Percentiles rank a stretch among this genome's conserved stretches.
These are phyloP conservation scores for Hippocampus zosterae DNA, from an alignment of 2,113 vertebrate genomes.

Conservation along the genomic window DNA sequence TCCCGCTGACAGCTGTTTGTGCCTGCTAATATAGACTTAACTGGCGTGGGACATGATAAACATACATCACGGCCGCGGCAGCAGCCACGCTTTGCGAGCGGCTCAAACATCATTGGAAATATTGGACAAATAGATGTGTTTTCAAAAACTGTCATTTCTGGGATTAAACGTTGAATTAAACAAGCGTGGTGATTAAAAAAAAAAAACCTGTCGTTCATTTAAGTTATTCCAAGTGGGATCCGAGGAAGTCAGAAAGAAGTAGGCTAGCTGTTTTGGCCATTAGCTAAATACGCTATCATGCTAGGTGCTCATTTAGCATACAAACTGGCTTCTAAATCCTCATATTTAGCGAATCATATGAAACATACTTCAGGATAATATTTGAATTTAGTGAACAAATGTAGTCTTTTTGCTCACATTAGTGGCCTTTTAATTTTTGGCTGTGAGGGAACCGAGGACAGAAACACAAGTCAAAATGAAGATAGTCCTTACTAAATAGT, in stretches of 20 bases:
- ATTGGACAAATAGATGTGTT: slow-evolving; percentile 5
- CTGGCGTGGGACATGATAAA: slow-evolving; percentile 25
- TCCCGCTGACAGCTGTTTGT: slow-evolving; percentile 43
- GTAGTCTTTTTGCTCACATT: neutral
- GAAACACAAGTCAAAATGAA: neutral
- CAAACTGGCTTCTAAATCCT: neutral
- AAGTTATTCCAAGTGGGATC: neutral
- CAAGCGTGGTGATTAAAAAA: neutral
- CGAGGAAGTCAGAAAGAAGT: neutral
- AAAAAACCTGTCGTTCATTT: neutral
- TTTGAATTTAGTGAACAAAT: neutral
- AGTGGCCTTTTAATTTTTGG: neutral
- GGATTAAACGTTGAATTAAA: slow-evolving; percentile 9
- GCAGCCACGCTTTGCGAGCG: neutral
- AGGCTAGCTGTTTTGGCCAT: neutral
- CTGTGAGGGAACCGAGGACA: neutral
- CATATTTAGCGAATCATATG: neutral
- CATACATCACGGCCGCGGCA: neutral
- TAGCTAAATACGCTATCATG: neutral
- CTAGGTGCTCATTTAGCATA: neutral
- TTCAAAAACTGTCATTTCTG: slow-evolving; percentile 8
- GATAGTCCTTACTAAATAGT: too few species aligned
- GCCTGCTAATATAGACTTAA: slow-evolving; percentile 27
- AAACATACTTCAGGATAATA: too few species aligned
- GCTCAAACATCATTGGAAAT: slow-evolving; percentile 12